Conservation (phyloP, 2,888 invertebrate species). For the Oligia fasciuncula region DNA sequence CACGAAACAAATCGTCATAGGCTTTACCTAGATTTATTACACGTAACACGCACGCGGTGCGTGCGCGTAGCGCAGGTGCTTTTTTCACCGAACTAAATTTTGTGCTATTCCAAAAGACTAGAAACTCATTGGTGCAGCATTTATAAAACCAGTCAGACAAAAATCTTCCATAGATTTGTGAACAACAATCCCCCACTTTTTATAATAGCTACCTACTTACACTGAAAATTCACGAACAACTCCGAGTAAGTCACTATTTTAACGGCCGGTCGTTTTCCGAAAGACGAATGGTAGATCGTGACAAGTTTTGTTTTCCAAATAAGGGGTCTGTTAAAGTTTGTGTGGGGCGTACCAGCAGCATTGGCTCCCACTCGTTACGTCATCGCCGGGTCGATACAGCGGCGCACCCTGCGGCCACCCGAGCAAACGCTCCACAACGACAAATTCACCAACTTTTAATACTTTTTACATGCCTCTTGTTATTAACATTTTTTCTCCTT, state of each 20-base stretch:
- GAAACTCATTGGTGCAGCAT: not conserved
- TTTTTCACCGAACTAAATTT: not conserved
- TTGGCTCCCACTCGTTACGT: conserved; percentile 77
- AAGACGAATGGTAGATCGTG: conserved; percentile 62
- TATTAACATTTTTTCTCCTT: conserved; percentile 57
- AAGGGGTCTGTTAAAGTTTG: conserved; percentile 67
- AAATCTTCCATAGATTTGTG: not conserved
- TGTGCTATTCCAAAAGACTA: not conserved
- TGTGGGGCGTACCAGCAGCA: conserved; percentile 60
- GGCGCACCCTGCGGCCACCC: conserved; percentile 76
- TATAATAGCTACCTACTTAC: not conserved
- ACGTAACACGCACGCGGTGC: not conserved
- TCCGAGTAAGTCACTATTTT: conserved; percentile 35
- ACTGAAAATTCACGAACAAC: conserved; percentile 28
- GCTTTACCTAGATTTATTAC: not conserved
- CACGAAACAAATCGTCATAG: too few species aligned
- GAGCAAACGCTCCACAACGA: conserved; percentile 65
- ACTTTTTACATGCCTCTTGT: conserved; percentile 71
- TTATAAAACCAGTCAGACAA: not conserved
- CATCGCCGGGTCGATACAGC: conserved; percentile 81
- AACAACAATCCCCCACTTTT: conserved; percentile 8
- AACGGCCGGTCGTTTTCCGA: conserved; percentile 43
- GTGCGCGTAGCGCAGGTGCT: not conserved
- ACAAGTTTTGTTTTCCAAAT: conserved; percentile 68
- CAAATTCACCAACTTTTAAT: conserved; percentile 78